phyloP scores from a whole-genome alignment of 2,888 invertebrate genomes.

The Mimachlamys varia region DNA sequence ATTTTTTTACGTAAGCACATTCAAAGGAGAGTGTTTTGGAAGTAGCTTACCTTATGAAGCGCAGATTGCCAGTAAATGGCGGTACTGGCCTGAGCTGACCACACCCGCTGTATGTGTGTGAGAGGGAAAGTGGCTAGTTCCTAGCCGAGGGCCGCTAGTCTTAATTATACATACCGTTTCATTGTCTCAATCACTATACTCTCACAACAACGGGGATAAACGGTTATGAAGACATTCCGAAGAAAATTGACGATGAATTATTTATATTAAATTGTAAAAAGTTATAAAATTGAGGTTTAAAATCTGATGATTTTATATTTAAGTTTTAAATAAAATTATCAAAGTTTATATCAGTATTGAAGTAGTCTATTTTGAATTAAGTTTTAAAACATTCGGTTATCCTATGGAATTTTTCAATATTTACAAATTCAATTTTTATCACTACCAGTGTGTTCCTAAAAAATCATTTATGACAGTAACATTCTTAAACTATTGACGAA shows the following conservation, averaged over 20 bases:
- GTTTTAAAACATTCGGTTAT: too few species aligned
- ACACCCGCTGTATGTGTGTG: not conserved
- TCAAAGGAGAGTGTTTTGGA: not conserved
- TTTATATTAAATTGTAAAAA: not conserved
- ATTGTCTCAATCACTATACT: not conserved
- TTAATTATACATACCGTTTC: too few species aligned
- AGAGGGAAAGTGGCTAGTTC: not conserved
- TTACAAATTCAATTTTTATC: too few species aligned
- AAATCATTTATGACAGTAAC: too few species aligned
- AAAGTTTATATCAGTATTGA: too few species aligned
- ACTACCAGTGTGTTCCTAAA: too few species aligned
- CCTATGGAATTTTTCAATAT: too few species aligned
- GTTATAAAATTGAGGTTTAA: not conserved
- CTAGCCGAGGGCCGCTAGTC: not conserved
- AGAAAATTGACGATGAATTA: not conserved
- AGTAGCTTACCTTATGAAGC: slow-evolving; percentile 11
- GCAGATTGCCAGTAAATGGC: not conserved
- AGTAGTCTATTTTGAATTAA: too few species aligned
- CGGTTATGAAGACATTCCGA: not conserved
- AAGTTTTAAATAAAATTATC: not conserved
- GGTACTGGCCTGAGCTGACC: not conserved
- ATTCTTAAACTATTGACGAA: too few species aligned
- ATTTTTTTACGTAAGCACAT: too few species aligned
- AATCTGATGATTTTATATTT: not conserved
- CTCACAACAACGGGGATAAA: not conserved